Evolutionary conservation across 1,140 invertebrate species (phyloP), one percentile per base, ranked within the genome.

Genomic region (Ceratoteleas bidentatus): DNA sequence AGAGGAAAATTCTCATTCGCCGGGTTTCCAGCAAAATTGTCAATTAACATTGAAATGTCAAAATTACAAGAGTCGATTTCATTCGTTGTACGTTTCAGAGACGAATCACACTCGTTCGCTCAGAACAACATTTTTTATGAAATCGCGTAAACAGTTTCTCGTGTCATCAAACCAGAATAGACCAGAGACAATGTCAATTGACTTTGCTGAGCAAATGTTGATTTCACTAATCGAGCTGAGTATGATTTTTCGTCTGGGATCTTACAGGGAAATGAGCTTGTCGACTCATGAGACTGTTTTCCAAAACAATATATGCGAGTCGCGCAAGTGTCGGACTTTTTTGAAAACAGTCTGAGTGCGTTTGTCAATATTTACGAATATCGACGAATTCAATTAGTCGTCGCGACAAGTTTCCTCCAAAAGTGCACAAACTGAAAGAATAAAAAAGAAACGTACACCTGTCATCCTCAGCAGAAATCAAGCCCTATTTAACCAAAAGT

Each of bases 401-500:
- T 24, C 24, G 24, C 24, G 24, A 15, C 68, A 66, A 73, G 75
- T 74, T 84, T 85, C 83, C 74, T 82, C 78, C 83, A 66, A 74
- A 72, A 83, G 74, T 85, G 83, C 81, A 86, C 79, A 87, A 87
- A 85, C 73, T 83, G 68, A 72, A 24, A 24, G 24, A 24, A 24
- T 24, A 24, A 24, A 24, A 24, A 1, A 24, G 24, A 24, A 24
- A 84, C 66, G 74, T 85, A 84, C 87, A 88, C 87, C 83, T 86
- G 85, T 81, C 77, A 84, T 86, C 87, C 57, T 83, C 83, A 49
- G 81, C 74, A 77, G 40, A 85, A 84, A 82, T 82, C 56, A 86
- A 81, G 69, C 81, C 68, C 77, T 87, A 88, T 84, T 78, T 86
- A 88, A 88, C 73, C 87, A 85, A 88, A 88, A 88, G 82, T 88